Evolutionary conservation across 1,140 invertebrate species (phyloP), one percentile per base, ranked within the genome.

Genomic region (Eueides isabella): DNA sequence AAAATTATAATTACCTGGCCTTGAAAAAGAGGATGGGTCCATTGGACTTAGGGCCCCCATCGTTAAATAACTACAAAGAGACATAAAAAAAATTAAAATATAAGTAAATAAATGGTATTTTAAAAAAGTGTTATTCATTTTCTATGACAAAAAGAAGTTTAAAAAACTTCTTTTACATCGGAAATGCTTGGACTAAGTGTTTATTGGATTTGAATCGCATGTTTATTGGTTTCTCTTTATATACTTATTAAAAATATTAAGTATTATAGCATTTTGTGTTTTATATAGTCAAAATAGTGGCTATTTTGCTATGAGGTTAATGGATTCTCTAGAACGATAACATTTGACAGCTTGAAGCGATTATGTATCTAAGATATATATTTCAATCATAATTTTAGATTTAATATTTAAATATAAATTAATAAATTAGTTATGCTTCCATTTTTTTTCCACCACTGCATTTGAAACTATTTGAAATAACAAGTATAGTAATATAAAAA

Each of bases 1-100:
- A 61, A 35, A 66, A 29, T 67, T 65, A 63, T 75, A 62, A 79
- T 80, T 83, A 91, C 90, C 91, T 74, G 91, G 90, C 71, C 85
- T 77, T 41, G 91, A 91, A 79, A 81, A 92, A 7, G 91, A 93
- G 29, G 91, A 91, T 29, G 91, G 91, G 84, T 93, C 91, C 69
- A 88, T 72, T 23, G 89, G 89, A 83, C 91, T 92, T 64, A 92
- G 79, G 29, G 84, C 81, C 83, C 83, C 85, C 91, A 92, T 92
- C 68, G 80, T 78, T 85, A 77, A 69, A 81, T 82, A 69, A 62
- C 86, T 92, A 77, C 71, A 89, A 86, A 55, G 66, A 14, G 71
- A 67, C 12, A 70, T 33, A 38, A 61, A 16, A 70, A 67, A 48
- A 33, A 26, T 44, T 3, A 31, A 35, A 63, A 71, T 14, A 41